Evolutionary conservation across 1,140 invertebrate genomes (phyloP), one percentile per base, ranked within the genome.

Genomic region (Linepithema humile): DNA sequence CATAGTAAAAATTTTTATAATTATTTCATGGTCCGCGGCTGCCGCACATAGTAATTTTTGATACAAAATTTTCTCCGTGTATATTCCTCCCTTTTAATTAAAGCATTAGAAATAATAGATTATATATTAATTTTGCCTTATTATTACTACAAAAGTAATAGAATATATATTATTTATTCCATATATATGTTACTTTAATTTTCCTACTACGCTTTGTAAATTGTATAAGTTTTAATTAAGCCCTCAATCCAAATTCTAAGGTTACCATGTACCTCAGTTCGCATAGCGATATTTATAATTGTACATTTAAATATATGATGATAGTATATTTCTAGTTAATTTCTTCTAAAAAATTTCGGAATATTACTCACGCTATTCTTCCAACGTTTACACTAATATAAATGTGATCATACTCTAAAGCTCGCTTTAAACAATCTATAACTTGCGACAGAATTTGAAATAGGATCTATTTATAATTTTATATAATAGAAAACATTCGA

Each of bases 241-340:
- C 29, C 35, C 45, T 53, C 5, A 75, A 60, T 60, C 20, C 17
- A 70, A 26, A 67, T 75, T 80, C 7, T 38, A 87, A 84, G 60
- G 72, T 88, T 87, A 88, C 82, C 85, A 78, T 78, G 70, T 87
- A 88, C 73, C 85, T 88, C 82, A 84, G 73, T 88, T 88, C 55
- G 57, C 38, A 77, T 84, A 84, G 53, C 23, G 15, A 87, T 86
- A 83, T 88, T 78, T 87, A 74, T 84, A 86, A 23, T 43, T 62
- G 29, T 83, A 64, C 53, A 62, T 75, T 75, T 23, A 53, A 74
- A 75, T 45, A 29, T 83, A 23, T 29, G 12, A 43, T 35, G 35
- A 70, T 82, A 5, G 26, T 43, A 72, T 20, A 4, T 73, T 70
- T 38, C 55, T 72, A 26, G 15, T 69, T 69, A 55, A 67, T 38